Conservation (phyloP, 2,797 vertebrate genomes). For the Melopsittacus undulatus region DNA sequence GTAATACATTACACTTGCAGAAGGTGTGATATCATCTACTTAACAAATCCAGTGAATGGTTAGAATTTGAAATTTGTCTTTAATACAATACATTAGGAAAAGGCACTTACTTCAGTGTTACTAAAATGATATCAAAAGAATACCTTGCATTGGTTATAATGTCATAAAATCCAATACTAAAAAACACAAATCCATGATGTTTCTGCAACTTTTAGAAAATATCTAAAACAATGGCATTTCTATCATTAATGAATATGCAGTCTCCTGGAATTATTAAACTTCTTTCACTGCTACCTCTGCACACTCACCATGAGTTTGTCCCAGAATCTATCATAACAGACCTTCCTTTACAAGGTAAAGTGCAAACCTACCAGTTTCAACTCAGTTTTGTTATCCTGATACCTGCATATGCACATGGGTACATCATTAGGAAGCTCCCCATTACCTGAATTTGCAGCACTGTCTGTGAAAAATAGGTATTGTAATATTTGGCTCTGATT, state of each 20-base stretch:
- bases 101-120: not conserved
- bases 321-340: not conserved
- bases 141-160: not conserved
- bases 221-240: not conserved
- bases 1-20: not conserved
- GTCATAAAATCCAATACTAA: not conserved
- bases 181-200: not conserved
- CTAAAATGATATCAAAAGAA: not conserved
- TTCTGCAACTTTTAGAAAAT: not conserved
- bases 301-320: not conserved
- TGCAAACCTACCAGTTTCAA: not conserved
- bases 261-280: not conserved
- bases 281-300: not conserved
- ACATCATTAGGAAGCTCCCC: not conserved
- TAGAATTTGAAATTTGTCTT: not conserved
- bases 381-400: not conserved
- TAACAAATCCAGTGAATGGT: not conserved
- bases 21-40: not conserved
- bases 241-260: not conserved
- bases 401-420: not conserved
- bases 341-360: not conserved
- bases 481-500: not conserved
- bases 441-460: not conserved
- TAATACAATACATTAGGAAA: not conserved
- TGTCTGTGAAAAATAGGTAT: constrained; percentile 4